Conservation (phyloP, 2,113 vertebrate genomes). For the Triplophysa tibetana region DNA sequence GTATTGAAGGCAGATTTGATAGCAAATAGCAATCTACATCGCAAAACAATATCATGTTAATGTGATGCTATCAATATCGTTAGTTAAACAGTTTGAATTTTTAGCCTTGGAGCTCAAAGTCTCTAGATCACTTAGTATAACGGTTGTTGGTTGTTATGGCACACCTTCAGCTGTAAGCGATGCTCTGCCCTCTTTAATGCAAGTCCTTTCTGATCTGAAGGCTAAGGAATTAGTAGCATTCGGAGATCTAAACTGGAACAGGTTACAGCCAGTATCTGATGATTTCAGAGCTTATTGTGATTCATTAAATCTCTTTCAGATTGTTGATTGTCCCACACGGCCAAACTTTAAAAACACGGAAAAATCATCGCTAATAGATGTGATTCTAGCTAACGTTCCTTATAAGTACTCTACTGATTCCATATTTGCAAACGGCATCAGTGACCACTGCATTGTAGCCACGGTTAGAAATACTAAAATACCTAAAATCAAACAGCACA, state of each 20-base stretch:
- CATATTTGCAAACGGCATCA: background rate
- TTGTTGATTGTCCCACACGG: conserved; percentile 40
- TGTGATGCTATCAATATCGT: too few relatives aligned
- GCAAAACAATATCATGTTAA: too few relatives aligned
- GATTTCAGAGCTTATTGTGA: conserved; percentile 31
- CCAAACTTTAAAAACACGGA: conserved; percentile 39
- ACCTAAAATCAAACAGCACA: background rate
- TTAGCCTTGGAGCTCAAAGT: too few relatives aligned
- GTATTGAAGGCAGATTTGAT: too few relatives aligned
- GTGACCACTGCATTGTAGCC: too few relatives aligned
- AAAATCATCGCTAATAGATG: conserved; percentile 31
- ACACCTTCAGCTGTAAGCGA: too few relatives aligned
- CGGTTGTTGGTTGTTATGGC: too few relatives aligned
- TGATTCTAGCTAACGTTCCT: conserved; percentile 33
- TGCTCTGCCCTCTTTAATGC: background rate
- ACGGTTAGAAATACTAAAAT: conserved; percentile 21
- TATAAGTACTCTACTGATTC: conserved; percentile 32
- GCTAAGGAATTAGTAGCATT: conserved; percentile 1
- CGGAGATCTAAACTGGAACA: background rate
- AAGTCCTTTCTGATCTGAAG: background rate
- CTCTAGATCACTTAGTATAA: too few relatives aligned
- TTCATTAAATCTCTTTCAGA: conserved; percentile 37
- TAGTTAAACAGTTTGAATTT: too few relatives aligned
- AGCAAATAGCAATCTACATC: too few relatives aligned
- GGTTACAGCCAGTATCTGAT: conserved; percentile 25